Base-by-base conservation (phyloP, 2,888 invertebrate species). In the Thecophora atra region DNA sequence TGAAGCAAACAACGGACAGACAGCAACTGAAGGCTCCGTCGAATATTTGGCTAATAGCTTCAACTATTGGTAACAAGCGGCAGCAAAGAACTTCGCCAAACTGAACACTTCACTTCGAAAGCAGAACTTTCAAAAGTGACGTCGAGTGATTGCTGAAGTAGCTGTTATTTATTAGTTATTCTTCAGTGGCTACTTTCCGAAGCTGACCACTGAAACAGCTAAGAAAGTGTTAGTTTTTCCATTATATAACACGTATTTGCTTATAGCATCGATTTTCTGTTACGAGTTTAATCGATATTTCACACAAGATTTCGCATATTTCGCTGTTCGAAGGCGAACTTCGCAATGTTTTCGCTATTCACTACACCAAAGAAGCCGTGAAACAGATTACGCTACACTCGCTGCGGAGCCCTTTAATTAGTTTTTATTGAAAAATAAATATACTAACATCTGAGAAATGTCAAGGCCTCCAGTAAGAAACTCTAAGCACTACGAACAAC, bases 401-500 rank as follows among this genome's bases (percentile, higher is more conserved):
- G 21, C 56, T 13, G 44, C 47, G 69, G n/a, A 11, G 37, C 51
- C 47, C 17, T 52, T 70, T 52, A 52, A 70, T 62, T 70, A 42
- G 51, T 24, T 24, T 51, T 24, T 42, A 44, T 60, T 28, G 11
- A 37, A 37, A 11, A n/a, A 60, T 30, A 19, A 24, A 62, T 52
- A 51, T 54, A 70, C 70, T 63, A 37, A 70, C 70, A 63, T 70
- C 52, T 37, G 1, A 70, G n/a, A 52, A 70, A 52, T 37, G 28
- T 63, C 62, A 62, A 19, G 62, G 37, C 51, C 52, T 52, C 51
- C 21, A 62, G 30, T 30, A 70, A 37, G 5, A n/a, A 24, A 2
- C 28, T 47, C 58, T 13, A 24, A 70, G 30, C 60, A 60, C 51
- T 42, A n/a, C 71, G 72, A 75, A 77, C 78, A 76, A 78, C 76